phyloP scores from a whole-genome alignment of 2,888 invertebrate genomes.

The Tridacna crocea region DNA sequence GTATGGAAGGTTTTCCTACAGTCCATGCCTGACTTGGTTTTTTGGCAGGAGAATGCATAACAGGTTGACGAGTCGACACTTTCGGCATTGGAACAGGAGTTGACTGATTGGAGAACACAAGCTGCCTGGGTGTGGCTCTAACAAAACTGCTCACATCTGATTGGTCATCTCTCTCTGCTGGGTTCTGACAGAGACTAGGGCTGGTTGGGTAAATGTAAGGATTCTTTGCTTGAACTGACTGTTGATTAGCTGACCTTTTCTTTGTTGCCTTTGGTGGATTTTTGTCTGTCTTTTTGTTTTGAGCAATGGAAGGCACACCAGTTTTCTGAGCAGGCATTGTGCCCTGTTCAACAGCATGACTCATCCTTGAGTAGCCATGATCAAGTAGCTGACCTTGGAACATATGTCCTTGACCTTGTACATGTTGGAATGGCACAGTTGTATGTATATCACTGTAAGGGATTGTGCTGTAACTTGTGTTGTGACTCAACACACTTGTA shows the following conservation, averaged over 20 bases:
- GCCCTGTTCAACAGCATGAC: no score
- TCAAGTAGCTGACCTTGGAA: background rate
- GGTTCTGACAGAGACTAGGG: conserved; percentile 65
- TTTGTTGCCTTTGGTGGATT: background rate
- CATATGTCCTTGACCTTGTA: conserved; percentile 13
- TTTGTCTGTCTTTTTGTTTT: background rate
- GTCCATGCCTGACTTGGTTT: conserved; percentile 35
- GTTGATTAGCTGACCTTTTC: background rate
- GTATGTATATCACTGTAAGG: conserved; percentile 35
- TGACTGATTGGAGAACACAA: conserved; percentile 68
- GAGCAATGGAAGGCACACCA: conserved; percentile 1
- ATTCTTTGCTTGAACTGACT: conserved; percentile 28
- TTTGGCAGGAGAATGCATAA: conserved; percentile 70
- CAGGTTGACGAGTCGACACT: conserved; percentile 65
- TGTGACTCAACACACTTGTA: conserved; percentile 54
- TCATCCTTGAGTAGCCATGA: background rate
- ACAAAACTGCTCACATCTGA: conserved; percentile 69
- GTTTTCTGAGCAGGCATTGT: background rate
- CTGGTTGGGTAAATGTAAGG: conserved; percentile 65
- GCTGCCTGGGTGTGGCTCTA: conserved; percentile 68
- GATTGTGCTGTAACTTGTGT: conserved; percentile 57
- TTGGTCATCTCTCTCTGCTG: conserved; percentile 62
- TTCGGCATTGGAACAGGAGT: conserved; percentile 57
- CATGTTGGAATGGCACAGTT: conserved; percentile 7
- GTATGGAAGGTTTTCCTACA: conserved; percentile 48